Base-by-base conservation (phyloP, 2,888 invertebrate species). In the Conistra vaccinii region DNA sequence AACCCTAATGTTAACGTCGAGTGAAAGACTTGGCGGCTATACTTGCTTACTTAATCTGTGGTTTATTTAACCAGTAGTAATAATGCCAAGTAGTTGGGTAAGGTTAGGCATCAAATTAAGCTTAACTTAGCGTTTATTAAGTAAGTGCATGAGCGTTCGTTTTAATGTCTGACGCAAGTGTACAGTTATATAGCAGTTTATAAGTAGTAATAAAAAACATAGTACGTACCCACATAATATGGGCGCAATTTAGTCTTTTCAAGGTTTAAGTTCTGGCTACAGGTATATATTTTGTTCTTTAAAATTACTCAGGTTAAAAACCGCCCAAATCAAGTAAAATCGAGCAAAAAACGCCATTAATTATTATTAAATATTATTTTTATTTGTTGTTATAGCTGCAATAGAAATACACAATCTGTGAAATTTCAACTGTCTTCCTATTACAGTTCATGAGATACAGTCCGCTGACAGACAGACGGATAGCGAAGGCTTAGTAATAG, bases 61-160 rank as follows among this genome's bases (percentile, higher is more conserved):
- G 75, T 58, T 74, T 35, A 42, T 51, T 72, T 48, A 20, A 42
- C 39, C 7, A 51, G n/a, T 32, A 51, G n/a, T 32, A 51, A n/a
- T 58, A 48, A 72, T 69, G 29, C 32, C 65, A 51, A 53, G 62
- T 70, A 73, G 51, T 81, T 74, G 84, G 35, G 70, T n/a, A 48
- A 84, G 81, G 81, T 84, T 66, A 84, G 74, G 65, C 14, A 61
- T 80, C 12, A 26, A 58, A 32, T 75, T 35, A 26, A 67, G 17
- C 20, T 29, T 61, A 48, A 29, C 6, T 63, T 70, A 53, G 9
- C 23, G 23, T 72, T 80, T 29, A 63, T 65, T 60, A 60, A n/a
- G 26, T 58, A 35, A 65, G 51, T 58, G 14, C n/a, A n/a, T 32
- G 23, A 23, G n/a, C 26, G 29, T 61, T 26, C 5, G 26, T 67